Base-by-base conservation (phyloP, 2,888 invertebrate genomes). In the Tanaodytes sp. region DNA sequence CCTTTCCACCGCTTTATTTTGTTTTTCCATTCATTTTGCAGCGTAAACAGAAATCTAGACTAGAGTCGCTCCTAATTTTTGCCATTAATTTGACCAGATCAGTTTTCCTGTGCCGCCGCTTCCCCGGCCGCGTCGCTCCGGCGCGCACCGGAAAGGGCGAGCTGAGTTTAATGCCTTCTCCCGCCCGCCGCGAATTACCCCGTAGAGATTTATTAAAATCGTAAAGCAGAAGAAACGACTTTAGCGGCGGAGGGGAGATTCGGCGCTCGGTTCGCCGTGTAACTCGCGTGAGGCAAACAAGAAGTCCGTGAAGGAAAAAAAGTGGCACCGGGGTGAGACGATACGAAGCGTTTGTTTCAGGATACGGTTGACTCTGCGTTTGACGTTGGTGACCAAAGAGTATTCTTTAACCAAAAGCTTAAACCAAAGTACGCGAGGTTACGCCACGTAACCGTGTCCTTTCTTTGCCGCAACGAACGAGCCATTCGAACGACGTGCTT, bases 181-280 rank as follows among this genome's bases (percentile, higher is more conserved):
- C 76, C 72, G 76, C 76, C 75, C 79, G 76, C 80, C 80, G 79
- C 81, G 82, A 83, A 82, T 82, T 80, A 82, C 80, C 78, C 79
- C 79, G 76, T 76, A 74, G 78, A 83, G 83, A 83, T 83, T 83
- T 83, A 83, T 83, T 82, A 83, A 82, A 83, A 83, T 80, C 81
- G 82, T 83, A 82, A 82, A 83, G 77, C 79, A 80, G 79, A 80
- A 82, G 81, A 80, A 83, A 83, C 81, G 79, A 79, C 79, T 79
- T 75, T 72, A 73, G 76, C 70, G 64, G 64, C 67, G 71, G 75
- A 75, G 77, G 73, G 71, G 74, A 75, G 8, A 52, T 51, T 36
- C 58, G 33, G 66, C 59, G 64, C 57, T 45, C 48, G 48, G 66
- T 68, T 71, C 66, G 58, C 59, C 59, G 54, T 70, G 75, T 74